These are phyloP conservation scores for Cichladusa arquata DNA, from an alignment of 2,113 vertebrate genomes.

Conservation along the genomic window DNA sequence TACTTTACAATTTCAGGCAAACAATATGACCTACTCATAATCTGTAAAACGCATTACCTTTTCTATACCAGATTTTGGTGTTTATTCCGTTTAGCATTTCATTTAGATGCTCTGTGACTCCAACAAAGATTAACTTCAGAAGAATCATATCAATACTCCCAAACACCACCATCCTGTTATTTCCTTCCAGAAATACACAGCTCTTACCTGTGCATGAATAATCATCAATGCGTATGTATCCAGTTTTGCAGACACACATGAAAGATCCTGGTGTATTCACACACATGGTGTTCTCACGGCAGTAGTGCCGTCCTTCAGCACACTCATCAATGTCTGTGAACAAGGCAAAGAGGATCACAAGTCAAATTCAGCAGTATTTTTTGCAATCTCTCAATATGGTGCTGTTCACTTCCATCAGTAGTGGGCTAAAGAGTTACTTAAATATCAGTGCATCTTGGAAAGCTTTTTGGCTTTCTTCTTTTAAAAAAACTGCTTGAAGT, in stretches of 20 bases:
- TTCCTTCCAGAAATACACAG: not conserved
- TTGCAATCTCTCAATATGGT: rapidly evolving
- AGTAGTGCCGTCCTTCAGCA: constrained; percentile 95
- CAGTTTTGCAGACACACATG: constrained; percentile 95
- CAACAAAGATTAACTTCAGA: not conserved
- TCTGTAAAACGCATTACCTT: not conserved
- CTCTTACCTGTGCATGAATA: constrained; percentile 95
- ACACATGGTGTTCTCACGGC: constrained; percentile 94
- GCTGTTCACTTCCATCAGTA: not conserved
- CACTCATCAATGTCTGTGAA: constrained; percentile 93
- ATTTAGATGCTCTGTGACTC: not conserved
- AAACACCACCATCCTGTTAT: not conserved
- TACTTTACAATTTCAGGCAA: not conserved
- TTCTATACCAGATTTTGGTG: not conserved
- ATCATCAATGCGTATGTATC: constrained; percentile 96
- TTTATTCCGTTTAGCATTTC: not conserved
- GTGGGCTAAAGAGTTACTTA: not conserved
- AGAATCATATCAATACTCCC: not conserved
- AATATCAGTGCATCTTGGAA: not conserved
- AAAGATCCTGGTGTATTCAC: constrained; percentile 95
- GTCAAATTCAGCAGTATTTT: not conserved
- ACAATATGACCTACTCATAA: not conserved
- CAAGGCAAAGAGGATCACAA: not conserved
- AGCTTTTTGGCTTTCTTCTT: not conserved
- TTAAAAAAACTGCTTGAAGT: not conserved